These are phyloP conservation scores for Dicerorhinus sumatrensis DNA, from an alignment of 2,113 vertebrate species.

Conservation along the genomic window DNA sequence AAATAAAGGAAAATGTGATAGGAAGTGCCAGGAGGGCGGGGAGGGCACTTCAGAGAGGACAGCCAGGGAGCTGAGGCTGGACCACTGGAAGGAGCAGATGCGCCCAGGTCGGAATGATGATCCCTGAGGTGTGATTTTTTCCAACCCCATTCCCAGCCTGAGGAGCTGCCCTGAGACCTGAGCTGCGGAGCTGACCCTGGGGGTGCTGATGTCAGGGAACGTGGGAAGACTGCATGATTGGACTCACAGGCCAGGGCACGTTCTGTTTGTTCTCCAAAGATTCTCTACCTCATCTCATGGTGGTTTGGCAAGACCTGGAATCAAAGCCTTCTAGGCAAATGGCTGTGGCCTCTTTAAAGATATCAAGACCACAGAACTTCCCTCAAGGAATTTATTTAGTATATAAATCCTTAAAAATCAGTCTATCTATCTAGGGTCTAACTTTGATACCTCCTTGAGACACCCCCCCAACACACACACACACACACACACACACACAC, in stretches of 20 bases:
- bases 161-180: not conserved
- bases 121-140: accelerated
- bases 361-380: not conserved
- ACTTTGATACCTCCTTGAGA: not conserved
- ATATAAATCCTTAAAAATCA: conserved; percentile 24
- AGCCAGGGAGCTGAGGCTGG: not conserved
- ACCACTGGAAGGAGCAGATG: not conserved
- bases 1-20: not conserved
- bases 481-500: not conserved
- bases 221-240: not conserved
- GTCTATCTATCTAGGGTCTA: not conserved
- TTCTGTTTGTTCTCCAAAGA: not conserved
- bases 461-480: no score
- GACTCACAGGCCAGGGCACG: conserved; percentile 26
- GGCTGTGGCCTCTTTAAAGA: not conserved
- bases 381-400: not conserved
- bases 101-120: not conserved
- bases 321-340: conserved; percentile 47
- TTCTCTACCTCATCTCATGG: not conserved
- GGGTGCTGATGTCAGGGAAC: not conserved
- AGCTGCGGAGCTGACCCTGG: not conserved
- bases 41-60: no score
- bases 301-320: not conserved
- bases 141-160: not conserved
- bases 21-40: accelerated